Evolutionary conservation across 2,113 vertebrate genomes (phyloP), one percentile per base, ranked within the genome.

Genomic region (Eonycteris spelaea): DNA sequence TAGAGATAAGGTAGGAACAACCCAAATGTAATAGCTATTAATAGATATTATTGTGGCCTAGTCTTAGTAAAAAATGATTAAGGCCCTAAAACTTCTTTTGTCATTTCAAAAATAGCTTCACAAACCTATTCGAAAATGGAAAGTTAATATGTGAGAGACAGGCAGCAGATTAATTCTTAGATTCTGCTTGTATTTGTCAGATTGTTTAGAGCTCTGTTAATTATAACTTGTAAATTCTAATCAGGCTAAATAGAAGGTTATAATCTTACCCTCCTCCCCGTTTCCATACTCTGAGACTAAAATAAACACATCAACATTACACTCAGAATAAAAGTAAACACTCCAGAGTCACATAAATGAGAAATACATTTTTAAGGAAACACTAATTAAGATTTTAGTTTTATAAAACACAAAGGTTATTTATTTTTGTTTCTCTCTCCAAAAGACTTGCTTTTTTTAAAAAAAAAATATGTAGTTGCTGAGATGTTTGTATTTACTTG

Each of bases 401-500:
- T 91, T 43, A 48, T 51, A 22, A 88, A 86, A 61, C 86, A 95
- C 35, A 91, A 86, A 68, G 38, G 28, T 74, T 97, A 73, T 95
- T 97, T 97, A 43, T 97, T 53, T 96, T 63, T 97, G 67, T 91
- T 97, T 97, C 87, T 96, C 74, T 97, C 87, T 96, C 74, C 92
- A 85, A 92, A 75, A 22, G 35, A 92, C 82, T 91, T 95, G 94
- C 94, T 53, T n/a, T 67, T 83, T 92, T 98, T 80, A 95, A 89
- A 80, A 40, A 40, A 40, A 40, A 40, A 40, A 18, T 59, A 98
- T 96, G 85, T 90, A 82, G 97, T 70, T 71, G 6, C 61, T 78
- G 86, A 96, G 88, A 48, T 94, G 71, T 98, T 98, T 98, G 35
- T 78, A 96, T 98, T 98, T 91, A 97, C 24, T 70, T 4, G 15